These are phyloP conservation scores for Poeciliopsis gracilis DNA, from an alignment of 2,797 vertebrate species.

Conservation along the genomic window DNA sequence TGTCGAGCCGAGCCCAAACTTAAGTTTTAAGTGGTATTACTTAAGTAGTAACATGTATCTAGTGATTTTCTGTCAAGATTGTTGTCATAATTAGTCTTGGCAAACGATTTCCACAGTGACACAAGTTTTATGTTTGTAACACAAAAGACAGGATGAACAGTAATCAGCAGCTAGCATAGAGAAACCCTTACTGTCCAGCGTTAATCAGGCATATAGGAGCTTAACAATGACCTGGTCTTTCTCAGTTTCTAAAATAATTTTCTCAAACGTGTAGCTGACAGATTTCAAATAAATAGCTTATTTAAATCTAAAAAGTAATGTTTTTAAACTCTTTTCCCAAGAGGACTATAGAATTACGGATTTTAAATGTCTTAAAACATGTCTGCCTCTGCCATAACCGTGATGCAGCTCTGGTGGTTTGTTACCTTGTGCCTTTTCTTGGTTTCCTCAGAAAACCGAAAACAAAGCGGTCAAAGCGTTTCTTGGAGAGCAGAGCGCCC, in stretches of 20 bases:
- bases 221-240: background rate
- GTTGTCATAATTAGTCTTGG: too few relatives aligned
- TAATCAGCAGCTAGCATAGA: background rate
- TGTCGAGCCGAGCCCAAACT: background rate
- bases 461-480: conserved; percentile 92
- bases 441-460: conserved; percentile 87
- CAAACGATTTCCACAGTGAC: background rate
- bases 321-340: background rate
- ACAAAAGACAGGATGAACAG: background rate
- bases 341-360: background rate
- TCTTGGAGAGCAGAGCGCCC: conserved; percentile 88
- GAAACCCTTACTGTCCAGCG: background rate
- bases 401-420: background rate
- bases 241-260: background rate
- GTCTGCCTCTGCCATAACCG: background rate
- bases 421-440: background rate
- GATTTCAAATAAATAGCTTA: background rate
- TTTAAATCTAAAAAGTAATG: too few relatives aligned
- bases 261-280: background rate
- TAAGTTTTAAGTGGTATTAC: background rate
- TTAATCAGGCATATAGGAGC: background rate
- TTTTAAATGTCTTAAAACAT: background rate
- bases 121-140: background rate
- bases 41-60: background rate
- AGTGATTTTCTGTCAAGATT: background rate